These are phyloP conservation scores for Lithophane ornitopus DNA, from an alignment of 2,888 invertebrate species.

Conservation along the genomic window DNA sequence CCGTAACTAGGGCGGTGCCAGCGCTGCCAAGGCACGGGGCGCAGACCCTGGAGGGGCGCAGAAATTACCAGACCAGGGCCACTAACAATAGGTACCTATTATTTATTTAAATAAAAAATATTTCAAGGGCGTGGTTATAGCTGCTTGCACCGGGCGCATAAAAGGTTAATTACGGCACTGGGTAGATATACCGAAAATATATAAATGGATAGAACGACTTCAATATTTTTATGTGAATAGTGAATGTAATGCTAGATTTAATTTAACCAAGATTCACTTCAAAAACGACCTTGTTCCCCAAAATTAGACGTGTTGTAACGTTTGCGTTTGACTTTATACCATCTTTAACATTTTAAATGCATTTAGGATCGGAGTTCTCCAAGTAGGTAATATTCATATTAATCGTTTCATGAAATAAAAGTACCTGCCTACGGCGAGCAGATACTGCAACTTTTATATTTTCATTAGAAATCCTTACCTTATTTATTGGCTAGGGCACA, in stretches of 20 bases:
- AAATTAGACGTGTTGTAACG: slow-evolving; percentile 50
- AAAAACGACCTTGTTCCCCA: slow-evolving; percentile 54
- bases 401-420: slow-evolving; percentile 10
- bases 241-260: slow-evolving; percentile 50
- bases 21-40: too few relatives aligned
- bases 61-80: too few relatives aligned
- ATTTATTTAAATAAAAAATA: too few relatives aligned
- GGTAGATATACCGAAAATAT: slow-evolving; percentile 6
- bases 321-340: slow-evolving; percentile 39
- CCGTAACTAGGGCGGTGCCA: too few relatives aligned
- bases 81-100: too few relatives aligned
- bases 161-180: too few relatives aligned
- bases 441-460: not conserved
- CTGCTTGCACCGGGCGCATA: too few relatives aligned
- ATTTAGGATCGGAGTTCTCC: not conserved
- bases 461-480: not conserved
- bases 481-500: too few relatives aligned
- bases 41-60: too few relatives aligned
- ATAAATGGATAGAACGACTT: slow-evolving; percentile 31
- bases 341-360: slow-evolving; percentile 42
- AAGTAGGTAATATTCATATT: not conserved
- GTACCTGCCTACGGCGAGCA: not conserved
- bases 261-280: slow-evolving; percentile 40
- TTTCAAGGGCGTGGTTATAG: too few relatives aligned
- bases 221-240: slow-evolving; percentile 47